Evolutionary conservation across 2,113 vertebrate genomes (phyloP).

Genomic region (Prochilodus magdalenae): DNA sequence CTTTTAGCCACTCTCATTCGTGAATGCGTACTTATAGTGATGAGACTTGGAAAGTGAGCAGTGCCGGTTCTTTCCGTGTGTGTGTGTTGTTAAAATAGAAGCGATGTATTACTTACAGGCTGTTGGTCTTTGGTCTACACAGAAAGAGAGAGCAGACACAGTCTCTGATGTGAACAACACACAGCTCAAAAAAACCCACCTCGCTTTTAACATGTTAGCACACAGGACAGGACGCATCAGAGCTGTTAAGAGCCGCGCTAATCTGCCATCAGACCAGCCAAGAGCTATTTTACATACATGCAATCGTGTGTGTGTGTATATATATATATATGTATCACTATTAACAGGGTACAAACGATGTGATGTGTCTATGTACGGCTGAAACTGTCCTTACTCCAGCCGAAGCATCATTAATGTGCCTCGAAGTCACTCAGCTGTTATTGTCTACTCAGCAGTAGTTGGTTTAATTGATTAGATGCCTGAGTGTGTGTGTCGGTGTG

Average conservation of each 20-base stretch:
- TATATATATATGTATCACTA: background rate
- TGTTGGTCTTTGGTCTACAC: constrained; percentile 31
- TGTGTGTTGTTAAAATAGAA: constrained; percentile 30
- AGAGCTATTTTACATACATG: constrained; percentile 12
- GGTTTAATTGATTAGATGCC: constrained; percentile 22
- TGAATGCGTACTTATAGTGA: constrained; percentile 57
- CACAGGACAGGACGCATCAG: background rate
- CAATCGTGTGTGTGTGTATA: too few species aligned
- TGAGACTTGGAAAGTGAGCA: constrained; percentile 30
- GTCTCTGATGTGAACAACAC: background rate
- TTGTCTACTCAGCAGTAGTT: constrained; percentile 7
- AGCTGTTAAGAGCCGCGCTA: background rate
- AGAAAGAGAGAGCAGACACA: background rate
- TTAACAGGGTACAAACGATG: background rate
- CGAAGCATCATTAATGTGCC: background rate
- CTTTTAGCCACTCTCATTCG: constrained; percentile 55
- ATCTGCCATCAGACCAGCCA: background rate
- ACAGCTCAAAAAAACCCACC: constrained; percentile 24
- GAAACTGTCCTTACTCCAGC: background rate
- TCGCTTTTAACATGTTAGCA: constrained; percentile 22
- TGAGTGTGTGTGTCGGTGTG: constrained; percentile 30
- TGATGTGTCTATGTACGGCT: background rate
- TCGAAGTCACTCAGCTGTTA: background rate
- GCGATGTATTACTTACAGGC: constrained; percentile 42
- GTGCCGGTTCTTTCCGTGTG: constrained; percentile 1